These are phyloP conservation scores for Diachrysia chrysitis DNA, from an alignment of 2,888 invertebrate species.

Conservation along the genomic window DNA sequence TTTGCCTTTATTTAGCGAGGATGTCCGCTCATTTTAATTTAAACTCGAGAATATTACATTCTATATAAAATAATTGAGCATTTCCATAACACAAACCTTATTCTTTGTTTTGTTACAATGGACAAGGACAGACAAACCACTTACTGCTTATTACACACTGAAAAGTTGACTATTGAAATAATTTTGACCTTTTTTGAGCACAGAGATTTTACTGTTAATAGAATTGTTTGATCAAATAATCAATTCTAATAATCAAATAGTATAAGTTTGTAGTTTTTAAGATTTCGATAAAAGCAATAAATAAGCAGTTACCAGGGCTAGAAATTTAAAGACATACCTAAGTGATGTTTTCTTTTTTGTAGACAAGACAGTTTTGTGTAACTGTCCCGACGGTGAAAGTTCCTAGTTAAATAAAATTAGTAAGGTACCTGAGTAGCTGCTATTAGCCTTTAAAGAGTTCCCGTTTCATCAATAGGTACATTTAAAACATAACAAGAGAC, in stretches of 20 bases:
- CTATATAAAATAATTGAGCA: constrained; percentile 36
- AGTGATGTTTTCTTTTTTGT: too few species aligned
- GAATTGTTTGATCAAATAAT: neutral
- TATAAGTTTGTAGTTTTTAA: neutral
- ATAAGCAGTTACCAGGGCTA: too few species aligned
- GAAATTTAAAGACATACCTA: too few species aligned
- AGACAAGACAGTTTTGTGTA: too few species aligned
- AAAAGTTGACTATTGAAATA: neutral
- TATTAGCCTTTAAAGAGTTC: too few species aligned
- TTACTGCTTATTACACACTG: neutral
- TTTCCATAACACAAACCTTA: constrained; percentile 35
- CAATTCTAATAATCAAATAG: too few species aligned
- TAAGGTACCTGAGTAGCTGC: too few species aligned
- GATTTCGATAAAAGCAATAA: too few species aligned
- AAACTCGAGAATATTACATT: constrained; percentile 30
- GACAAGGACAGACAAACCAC: neutral
- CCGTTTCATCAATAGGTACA: too few species aligned
- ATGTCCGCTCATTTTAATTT: constrained; percentile 57
- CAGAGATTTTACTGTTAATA: neutral
- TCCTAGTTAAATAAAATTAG: too few species aligned
- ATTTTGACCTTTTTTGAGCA: neutral
- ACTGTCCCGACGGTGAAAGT: too few species aligned
- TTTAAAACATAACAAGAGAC: too few species aligned
- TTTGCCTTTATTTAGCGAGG: constrained; percentile 38
- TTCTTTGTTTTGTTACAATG: constrained; percentile 17